These are phyloP conservation scores for Paedocypris micromegethes DNA, from an alignment of 2,797 vertebrate genomes.

Conservation along the genomic window DNA sequence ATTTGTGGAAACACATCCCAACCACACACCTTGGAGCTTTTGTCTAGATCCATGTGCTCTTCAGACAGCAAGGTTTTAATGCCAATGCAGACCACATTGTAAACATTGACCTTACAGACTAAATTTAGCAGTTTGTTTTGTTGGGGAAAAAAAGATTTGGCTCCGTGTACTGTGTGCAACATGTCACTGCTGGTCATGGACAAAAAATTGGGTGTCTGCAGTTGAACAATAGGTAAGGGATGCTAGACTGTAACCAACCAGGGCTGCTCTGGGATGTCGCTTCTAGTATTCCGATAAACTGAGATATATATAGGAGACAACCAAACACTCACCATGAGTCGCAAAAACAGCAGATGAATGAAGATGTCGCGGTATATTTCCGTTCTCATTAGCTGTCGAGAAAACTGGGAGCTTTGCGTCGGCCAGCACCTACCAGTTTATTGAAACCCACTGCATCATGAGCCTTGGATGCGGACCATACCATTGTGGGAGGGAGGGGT, in stretches of 20 bases:
- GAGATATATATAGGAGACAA: neutral
- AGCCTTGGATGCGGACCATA: slow-evolving; percentile 17
- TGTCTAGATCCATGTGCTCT: neutral
- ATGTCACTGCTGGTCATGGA: slow-evolving; percentile 20
- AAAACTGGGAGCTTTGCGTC: slow-evolving; percentile 13
- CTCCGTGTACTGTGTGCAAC: neutral
- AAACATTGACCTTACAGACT: too few relatives aligned
- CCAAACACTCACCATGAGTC: slow-evolving; percentile 32
- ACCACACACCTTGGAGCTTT: neutral
- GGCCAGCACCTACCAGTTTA: slow-evolving; percentile 41
- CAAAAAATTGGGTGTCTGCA: slow-evolving; percentile 35
- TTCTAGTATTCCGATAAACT: too few relatives aligned
- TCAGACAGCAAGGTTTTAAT: slow-evolving; percentile 13
- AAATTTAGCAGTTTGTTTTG: too few relatives aligned
- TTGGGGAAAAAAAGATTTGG: too few relatives aligned
- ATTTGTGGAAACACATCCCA: neutral
- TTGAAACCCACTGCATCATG: slow-evolving; percentile 43
- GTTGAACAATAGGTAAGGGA: slow-evolving; percentile 48
- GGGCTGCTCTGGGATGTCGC: neutral
- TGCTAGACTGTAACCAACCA: slow-evolving; percentile 27
- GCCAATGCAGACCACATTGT: neutral
- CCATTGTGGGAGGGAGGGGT: slow-evolving; percentile 16
- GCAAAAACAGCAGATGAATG: slow-evolving; percentile 13
- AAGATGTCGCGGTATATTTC: slow-evolving; percentile 36
- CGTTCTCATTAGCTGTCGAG: slow-evolving; percentile 12